These are phyloP conservation scores for Peromyscus californicus DNA, from an alignment of 2,113 vertebrate genomes.

Conservation along the genomic window DNA sequence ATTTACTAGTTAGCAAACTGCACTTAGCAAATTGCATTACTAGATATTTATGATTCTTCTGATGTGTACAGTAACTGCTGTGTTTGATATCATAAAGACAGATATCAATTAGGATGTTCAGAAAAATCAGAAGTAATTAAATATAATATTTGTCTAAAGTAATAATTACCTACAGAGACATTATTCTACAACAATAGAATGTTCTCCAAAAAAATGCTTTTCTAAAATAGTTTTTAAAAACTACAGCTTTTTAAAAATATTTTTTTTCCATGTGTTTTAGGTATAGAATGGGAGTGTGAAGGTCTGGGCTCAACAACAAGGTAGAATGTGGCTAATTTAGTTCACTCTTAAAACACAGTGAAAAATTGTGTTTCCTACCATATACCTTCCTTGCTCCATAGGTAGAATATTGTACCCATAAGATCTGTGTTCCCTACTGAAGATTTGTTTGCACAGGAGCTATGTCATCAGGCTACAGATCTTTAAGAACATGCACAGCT, in stretches of 20 bases:
- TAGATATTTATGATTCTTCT: slow-evolving; percentile 39
- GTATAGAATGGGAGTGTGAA: background rate
- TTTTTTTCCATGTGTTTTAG: background rate
- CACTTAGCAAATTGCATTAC: background rate
- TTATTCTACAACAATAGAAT: background rate
- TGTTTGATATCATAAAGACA: background rate
- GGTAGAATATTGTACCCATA: background rate
- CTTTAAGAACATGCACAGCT: background rate
- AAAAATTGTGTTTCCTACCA: background rate
- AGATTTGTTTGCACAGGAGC: background rate
- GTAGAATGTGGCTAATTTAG: background rate
- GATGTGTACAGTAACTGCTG: background rate
- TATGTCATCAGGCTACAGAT: background rate
- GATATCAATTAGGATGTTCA: background rate
- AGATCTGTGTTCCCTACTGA: background rate
- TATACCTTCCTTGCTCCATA: background rate
- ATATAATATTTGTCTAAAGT: background rate
- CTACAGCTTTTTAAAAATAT: background rate
- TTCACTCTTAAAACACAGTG: background rate
- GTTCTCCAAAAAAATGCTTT: background rate
- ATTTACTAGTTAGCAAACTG: slow-evolving; percentile 29
- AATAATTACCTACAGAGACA: background rate
- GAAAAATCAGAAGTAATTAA: background rate
- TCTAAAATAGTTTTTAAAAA: background rate
- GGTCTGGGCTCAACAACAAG: background rate